These are phyloP conservation scores for Musca vetustissima DNA, from an alignment of 1,140 invertebrate species.

Conservation along the genomic window DNA sequence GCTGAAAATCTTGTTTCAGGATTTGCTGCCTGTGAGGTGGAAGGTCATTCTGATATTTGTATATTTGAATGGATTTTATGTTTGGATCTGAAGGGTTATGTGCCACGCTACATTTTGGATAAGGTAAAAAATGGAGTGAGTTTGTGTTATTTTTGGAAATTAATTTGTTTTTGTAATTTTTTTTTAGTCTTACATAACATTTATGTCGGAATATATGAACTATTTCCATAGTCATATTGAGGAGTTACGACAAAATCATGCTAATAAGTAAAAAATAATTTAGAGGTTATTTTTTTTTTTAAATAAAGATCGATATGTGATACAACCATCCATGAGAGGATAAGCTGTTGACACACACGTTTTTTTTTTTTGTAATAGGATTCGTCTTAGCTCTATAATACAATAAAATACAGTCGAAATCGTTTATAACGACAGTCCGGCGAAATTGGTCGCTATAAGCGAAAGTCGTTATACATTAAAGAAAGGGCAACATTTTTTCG, in stretches of 20 bases:
- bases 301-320: too few relatives aligned
- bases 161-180: not conserved
- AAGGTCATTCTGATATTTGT: conserved; percentile 61
- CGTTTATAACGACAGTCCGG: too few relatives aligned
- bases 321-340: too few relatives aligned
- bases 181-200: conserved; percentile 57
- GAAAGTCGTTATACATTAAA: too few relatives aligned
- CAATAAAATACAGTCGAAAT: too few relatives aligned
- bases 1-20: conserved; percentile 74
- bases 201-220: conserved; percentile 61
- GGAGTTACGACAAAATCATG: conserved; percentile 42
- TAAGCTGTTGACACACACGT: too few relatives aligned
- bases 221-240: conserved; percentile 57
- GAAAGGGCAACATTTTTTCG: too few relatives aligned
- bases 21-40: conserved; percentile 64
- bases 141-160: not conserved
- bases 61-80: conserved; percentile 73
- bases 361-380: too few relatives aligned
- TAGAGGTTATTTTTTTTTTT: too few relatives aligned
- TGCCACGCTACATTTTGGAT: conserved; percentile 69
- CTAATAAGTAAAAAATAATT: too few relatives aligned
- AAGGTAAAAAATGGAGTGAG: conserved; percentile 41
- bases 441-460: too few relatives aligned
- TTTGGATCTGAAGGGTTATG: conserved; percentile 72
- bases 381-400: too few relatives aligned